These are phyloP conservation scores for Ophiothrix spiculata DNA, from an alignment of 35 echinoderm and acorn worm species.

Conservation along the genomic window DNA sequence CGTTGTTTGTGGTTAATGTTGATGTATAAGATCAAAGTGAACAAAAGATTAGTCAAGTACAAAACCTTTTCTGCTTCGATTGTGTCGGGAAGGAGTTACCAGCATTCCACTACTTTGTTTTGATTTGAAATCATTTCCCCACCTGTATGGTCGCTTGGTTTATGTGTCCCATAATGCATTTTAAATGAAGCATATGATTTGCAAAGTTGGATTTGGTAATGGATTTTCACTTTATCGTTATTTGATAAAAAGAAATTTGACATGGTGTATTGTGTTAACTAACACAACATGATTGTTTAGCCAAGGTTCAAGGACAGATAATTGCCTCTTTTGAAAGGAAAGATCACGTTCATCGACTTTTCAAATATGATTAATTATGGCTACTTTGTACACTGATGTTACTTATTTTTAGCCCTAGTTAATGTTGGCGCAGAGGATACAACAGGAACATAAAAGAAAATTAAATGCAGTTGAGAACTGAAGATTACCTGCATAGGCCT, in stretches of 20 bases:
- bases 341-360: too few species aligned
- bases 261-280: not conserved
- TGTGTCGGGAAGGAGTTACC: not conserved
- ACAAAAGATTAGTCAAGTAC: not conserved
- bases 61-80: not conserved
- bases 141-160: not conserved
- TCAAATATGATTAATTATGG: too few species aligned
- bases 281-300: not conserved
- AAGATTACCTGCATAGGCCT: too few species aligned
- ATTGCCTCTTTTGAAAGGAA: too few species aligned
- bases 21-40: not conserved
- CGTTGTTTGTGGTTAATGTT: slow-evolving; percentile 12
- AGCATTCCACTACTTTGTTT: not conserved
- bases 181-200: slow-evolving; percentile 9
- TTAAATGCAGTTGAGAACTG: too few species aligned
- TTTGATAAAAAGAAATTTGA: not conserved
- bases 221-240: slow-evolving; percentile 10
- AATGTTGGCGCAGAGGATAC: too few species aligned
- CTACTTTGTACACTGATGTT: too few species aligned
- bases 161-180: not conserved
- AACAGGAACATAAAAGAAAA: too few species aligned
- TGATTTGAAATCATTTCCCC: not conserved
- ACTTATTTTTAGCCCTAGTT: too few species aligned
- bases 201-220: not conserved
- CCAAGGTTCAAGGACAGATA: not conserved